Evolutionary conservation across 2,888 invertebrate genomes (phyloP), one percentile per base, ranked within the genome.

Genomic region (Heliconius ethilla): DNA sequence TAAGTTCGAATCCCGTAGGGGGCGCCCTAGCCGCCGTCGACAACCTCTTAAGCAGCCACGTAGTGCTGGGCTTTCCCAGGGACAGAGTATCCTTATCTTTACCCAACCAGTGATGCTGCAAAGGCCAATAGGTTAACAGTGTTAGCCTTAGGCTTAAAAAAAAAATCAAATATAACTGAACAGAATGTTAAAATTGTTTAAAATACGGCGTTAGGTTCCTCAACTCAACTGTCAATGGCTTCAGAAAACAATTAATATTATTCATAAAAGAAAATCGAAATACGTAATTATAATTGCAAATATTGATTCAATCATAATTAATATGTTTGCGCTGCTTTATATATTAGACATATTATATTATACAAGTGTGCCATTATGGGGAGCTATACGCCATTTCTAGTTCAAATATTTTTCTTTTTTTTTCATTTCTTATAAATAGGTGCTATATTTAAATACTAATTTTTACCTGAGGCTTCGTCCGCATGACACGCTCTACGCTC

Each of bases 291-390:
- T 10, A n/a, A n/a, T n/a, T 59, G 25, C 9, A 40, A 69, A 69
- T 69, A 40, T 69, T 69, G 13, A n/a, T 69, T 69, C 7, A 15
- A 40, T 45, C 15, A 69, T 40, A 69, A 69, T 69, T 69, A 69
- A 69, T 69, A 40, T 67, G 37, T 67, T 67, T 67, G 67, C 13
- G 11, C n/a, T 67, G 59, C 15, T 63, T 2, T 6, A 27, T 63
- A 63, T 63, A 27, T 27, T 27, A 25, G 15, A 63, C 59, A 59
- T 33, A 33, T 33, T 33, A 33, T 33, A 33, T n/a, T 63, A 27
- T 25, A 13, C 69, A 69, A 25, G 69, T 69, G 69, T 22, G 13
- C 15, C 40, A 69, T 69, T 69, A 40, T 69, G 40, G 15, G 40
- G 25, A 25, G 40, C 69, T 69, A 69, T 69, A 69, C 69, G 69